These are phyloP conservation scores for Tapera naevia DNA, from an alignment of 2,797 vertebrate genomes.

Conservation along the genomic window DNA sequence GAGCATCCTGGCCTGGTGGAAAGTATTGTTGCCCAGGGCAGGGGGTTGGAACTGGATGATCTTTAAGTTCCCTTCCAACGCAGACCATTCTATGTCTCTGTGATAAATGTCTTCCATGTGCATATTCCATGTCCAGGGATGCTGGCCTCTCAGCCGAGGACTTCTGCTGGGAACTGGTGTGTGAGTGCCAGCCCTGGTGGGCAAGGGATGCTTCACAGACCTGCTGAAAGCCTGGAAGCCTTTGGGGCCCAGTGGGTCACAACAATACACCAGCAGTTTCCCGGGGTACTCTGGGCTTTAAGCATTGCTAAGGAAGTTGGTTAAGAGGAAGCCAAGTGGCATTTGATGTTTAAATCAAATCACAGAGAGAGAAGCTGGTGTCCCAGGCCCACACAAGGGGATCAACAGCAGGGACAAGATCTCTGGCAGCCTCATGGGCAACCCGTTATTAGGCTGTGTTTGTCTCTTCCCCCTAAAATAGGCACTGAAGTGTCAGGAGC, in stretches of 20 bases:
- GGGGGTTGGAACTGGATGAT: no score
- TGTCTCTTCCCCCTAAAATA: slow-evolving; percentile 44
- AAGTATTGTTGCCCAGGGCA: no score
- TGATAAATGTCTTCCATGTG: not conserved
- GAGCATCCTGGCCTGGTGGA: no score
- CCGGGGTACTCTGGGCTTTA: not conserved
- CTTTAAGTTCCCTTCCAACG: no score
- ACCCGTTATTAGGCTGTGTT: slow-evolving; percentile 13
- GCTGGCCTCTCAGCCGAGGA: not conserved
- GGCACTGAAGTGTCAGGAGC: not conserved
- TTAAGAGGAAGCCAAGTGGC: not conserved
- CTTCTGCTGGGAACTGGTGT: not conserved
- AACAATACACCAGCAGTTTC: not conserved
- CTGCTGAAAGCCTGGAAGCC: not conserved
- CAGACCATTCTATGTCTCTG: no score
- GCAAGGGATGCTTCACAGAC: not conserved
- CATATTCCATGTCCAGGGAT: not conserved
- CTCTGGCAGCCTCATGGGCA: not conserved
- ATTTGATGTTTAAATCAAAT: not conserved
- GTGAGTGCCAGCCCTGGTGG: not conserved
- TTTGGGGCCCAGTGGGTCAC: not conserved
- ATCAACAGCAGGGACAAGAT: not conserved
- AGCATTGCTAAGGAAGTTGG: not conserved
- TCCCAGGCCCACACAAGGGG: not conserved
- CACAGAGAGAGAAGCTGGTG: not conserved